Evolutionary conservation across 2,888 invertebrate genomes (phyloP).

Genomic region (Spodoptera littoralis): DNA sequence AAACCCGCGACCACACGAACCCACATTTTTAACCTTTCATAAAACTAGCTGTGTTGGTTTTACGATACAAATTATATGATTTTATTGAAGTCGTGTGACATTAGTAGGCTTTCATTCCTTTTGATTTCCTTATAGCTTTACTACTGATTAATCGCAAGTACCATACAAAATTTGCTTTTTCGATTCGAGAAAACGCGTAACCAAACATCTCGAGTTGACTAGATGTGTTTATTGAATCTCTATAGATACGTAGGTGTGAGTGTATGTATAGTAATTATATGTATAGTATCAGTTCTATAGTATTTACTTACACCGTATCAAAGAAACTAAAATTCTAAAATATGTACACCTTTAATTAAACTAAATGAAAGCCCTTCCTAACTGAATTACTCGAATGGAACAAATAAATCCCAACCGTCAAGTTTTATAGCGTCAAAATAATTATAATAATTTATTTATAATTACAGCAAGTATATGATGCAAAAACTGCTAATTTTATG

Average conservation of each 20-base stretch:
- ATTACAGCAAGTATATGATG: constrained; percentile 4
- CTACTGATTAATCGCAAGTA: too few relatives aligned
- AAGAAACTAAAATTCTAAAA: neutral
- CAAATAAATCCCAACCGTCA: constrained; percentile 24
- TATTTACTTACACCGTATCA: too few relatives aligned
- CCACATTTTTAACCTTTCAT: constrained; percentile 47
- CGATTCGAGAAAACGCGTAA: too few relatives aligned
- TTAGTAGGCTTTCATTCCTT: neutral
- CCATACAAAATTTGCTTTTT: too few relatives aligned
- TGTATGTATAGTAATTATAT: too few relatives aligned
- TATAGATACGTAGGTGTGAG: too few relatives aligned
- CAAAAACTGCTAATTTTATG: constrained; percentile 25
- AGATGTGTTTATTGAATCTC: too few relatives aligned
- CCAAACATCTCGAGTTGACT: too few relatives aligned
- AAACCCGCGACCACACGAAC: constrained; percentile 54
- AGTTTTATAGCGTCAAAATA: constrained; percentile 41
- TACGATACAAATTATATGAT: constrained; percentile 49
- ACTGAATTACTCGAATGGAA: constrained; percentile 16
- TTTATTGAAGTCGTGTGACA: constrained; percentile 17
- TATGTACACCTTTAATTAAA: neutral
- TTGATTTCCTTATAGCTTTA: neutral
- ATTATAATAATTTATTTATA: constrained; percentile 25
- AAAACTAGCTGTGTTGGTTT: constrained; percentile 47
- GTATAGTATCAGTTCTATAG: too few relatives aligned
- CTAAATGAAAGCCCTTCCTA: constrained; percentile 6